Evolutionary conservation across 2,888 invertebrate species (phyloP).

Genomic region (Opisthograptis luteolata): DNA sequence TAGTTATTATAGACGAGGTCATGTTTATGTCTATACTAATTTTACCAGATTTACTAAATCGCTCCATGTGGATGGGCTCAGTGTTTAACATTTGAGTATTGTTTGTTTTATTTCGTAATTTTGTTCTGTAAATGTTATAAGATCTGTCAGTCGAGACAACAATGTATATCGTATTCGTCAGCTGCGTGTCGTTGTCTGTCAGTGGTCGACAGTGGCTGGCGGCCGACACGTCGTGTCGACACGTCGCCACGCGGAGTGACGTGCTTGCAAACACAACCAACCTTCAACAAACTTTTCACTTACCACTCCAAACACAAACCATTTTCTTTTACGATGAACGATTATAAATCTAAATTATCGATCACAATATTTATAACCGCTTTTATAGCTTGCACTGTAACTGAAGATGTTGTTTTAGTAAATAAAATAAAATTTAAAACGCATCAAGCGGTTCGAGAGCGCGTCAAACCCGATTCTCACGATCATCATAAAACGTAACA

Average conservation of each 20-base stretch:
- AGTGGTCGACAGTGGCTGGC: constrained; percentile 13
- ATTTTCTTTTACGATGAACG: constrained; percentile 60
- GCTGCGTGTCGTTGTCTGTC: constrained; percentile 29
- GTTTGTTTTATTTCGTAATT: constrained; percentile 19
- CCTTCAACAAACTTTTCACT: constrained; percentile 33
- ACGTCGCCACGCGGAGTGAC: constrained; percentile 39
- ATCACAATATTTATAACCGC: constrained; percentile 61
- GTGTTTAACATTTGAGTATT: neutral
- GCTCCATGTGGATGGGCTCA: neutral
- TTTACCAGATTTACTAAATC: constrained; percentile 15
- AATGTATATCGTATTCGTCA: constrained; percentile 47
- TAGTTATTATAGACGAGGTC: constrained; percentile 13
- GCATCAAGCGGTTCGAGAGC: constrained; percentile 39
- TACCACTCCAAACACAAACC: constrained; percentile 36
- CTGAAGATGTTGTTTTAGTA: constrained; percentile 71
- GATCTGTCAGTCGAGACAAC: constrained; percentile 39
- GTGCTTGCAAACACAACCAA: constrained; percentile 44
- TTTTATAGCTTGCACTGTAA: constrained; percentile 61
- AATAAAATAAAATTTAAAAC: constrained; percentile 64
- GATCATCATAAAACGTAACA: constrained; percentile 57
- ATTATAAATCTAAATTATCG: constrained; percentile 57
- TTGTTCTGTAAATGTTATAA: constrained; percentile 32
- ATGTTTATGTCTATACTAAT: constrained; percentile 17
- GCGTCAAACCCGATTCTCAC: constrained; percentile 50
- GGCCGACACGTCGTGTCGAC: constrained; percentile 19